phyloP scores from a whole-genome alignment of 2,113 vertebrate species.

The Furnarius figulus region DNA sequence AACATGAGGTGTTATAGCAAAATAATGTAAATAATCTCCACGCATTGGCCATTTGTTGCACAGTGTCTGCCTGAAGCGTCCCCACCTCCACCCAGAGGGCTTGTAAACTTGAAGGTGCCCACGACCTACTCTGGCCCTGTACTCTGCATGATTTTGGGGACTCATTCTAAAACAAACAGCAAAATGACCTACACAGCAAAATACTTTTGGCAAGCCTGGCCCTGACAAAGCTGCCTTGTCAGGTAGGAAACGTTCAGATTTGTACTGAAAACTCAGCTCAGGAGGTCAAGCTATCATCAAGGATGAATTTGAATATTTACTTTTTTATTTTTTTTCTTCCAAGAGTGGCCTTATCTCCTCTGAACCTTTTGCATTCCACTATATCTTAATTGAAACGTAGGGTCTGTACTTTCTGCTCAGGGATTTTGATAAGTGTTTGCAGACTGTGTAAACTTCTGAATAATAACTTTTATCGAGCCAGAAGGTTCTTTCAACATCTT shows the following conservation, averaged over 20 bases:
- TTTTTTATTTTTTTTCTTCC: not conserved
- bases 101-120: not conserved
- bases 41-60: not conserved
- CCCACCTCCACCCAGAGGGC: not conserved
- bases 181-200: not conserved
- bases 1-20: not conserved
- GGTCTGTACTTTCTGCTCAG: conserved; percentile 81
- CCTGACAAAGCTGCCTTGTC: not conserved
- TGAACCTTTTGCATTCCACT: conserved; percentile 73
- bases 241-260: conserved; percentile 4
- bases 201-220: not conserved
- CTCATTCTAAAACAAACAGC: not conserved
- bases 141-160: not conserved
- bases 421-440: conserved; percentile 82
- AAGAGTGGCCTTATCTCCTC: conserved; percentile 70
- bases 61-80: not conserved
- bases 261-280: conserved; percentile 32
- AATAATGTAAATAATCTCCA: not conserved
- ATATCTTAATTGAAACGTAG: conserved; percentile 79
- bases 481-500: conserved; percentile 70
- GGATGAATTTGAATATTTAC: conserved; percentile 65
- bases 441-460: conserved; percentile 79
- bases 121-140: not conserved
- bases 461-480: conserved; percentile 76
- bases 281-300: conserved; percentile 46